A percentile compares a stretch with the other conserved stretches of the same genome.
Evolutionary conservation across 2,113 vertebrate genomes (phyloP).

Genomic region (Salvelinus fontinalis): DNA sequence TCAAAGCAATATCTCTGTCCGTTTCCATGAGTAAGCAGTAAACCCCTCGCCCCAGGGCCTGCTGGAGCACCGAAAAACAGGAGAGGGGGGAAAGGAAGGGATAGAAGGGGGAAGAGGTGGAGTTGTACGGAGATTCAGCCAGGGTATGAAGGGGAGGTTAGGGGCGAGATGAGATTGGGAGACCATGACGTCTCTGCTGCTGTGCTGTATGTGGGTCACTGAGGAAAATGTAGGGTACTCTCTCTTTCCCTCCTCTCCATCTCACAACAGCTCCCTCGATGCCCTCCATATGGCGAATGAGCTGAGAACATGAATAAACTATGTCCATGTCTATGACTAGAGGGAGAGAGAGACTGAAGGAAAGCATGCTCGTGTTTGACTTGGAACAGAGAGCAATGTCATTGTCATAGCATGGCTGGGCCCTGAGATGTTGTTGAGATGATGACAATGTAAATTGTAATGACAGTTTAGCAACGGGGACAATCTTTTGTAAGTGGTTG

Average conservation of each 20-base stretch:
- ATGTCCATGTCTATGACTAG: not conserved
- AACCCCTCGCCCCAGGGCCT: slow-evolving; percentile 52
- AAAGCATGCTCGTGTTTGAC: not conserved
- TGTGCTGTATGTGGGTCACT: slow-evolving; percentile 19
- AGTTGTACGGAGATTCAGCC: not conserved
- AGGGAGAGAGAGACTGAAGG: not conserved
- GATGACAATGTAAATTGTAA: not conserved
- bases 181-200: not conserved
- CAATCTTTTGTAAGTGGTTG: not conserved
- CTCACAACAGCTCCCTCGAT: slow-evolving; percentile 7
- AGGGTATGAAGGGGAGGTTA: not conserved
- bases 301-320: slow-evolving; percentile 7
- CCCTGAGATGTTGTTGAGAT: not conserved
- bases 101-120: not conserved
- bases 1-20: slow-evolving; percentile 66
- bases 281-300: slow-evolving; percentile 11
- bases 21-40: slow-evolving; percentile 73
- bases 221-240: slow-evolving; percentile 4
- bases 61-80: slow-evolving; percentile 47
- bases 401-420: not conserved
- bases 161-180: not conserved
- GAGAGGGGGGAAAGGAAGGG: slow-evolving; percentile 32
- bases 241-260: not conserved
- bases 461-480: not conserved
- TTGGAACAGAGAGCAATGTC: not conserved